A percentile compares a stretch with the other conserved stretches of the same genome.
These are phyloP conservation scores for Epistrophe eligans DNA, from an alignment of 2,888 invertebrate genomes.

Conservation along the genomic window DNA sequence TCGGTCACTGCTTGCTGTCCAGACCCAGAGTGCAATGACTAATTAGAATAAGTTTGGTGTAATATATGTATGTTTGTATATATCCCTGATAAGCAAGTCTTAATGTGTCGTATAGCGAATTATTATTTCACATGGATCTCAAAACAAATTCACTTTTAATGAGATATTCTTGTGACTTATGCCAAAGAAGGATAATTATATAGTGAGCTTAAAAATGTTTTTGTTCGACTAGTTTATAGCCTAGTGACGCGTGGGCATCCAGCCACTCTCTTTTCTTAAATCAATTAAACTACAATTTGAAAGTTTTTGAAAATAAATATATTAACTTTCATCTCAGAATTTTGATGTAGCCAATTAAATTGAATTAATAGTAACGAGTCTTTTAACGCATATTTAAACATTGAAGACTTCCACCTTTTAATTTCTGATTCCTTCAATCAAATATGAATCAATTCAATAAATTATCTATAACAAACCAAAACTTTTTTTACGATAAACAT, in stretches of 20 bases:
- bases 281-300: too few relatives aligned
- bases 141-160: conserved; percentile 43
- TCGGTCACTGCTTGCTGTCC: conserved; percentile 12
- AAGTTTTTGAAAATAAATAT: too few relatives aligned
- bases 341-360: neutral
- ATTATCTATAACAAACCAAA: conserved; percentile 70
- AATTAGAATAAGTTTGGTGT: conserved; percentile 60
- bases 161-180: conserved; percentile 13
- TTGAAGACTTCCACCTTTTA: neutral
- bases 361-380: neutral
- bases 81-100: neutral
- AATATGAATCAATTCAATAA: conserved; percentile 33
- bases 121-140: neutral
- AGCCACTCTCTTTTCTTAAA: too few relatives aligned
- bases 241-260: too few relatives aligned
- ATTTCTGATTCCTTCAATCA: conserved; percentile 13
- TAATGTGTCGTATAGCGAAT: conserved; percentile 19
- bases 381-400: neutral
- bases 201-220: too few relatives aligned
- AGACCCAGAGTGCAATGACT: conserved; percentile 6
- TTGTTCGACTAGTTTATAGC: too few relatives aligned
- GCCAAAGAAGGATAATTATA: conserved; percentile 16
- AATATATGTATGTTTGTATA: neutral
- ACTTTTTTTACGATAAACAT: conserved; percentile 37
- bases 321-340: neutral